Conservation (phyloP, 2,888 invertebrate genomes). For the Tenthredo livida region DNA sequence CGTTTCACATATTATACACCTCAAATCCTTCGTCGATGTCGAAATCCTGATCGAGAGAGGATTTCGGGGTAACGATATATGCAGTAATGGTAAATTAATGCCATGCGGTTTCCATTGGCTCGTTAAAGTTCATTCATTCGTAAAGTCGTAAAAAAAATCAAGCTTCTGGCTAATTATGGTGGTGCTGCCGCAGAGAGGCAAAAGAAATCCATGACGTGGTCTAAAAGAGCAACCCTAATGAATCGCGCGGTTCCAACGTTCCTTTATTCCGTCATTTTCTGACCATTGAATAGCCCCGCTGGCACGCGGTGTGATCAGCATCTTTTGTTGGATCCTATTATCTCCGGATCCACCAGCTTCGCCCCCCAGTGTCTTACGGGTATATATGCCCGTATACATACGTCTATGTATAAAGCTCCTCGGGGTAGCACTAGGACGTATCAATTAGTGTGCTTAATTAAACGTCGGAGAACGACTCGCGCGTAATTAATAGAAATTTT, state of each 20-base stretch:
- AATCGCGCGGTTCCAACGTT: background rate
- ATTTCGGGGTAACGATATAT: background rate
- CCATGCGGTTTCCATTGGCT: constrained; percentile 44
- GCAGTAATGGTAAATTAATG: constrained; percentile 49
- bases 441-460: constrained; percentile 38
- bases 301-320: constrained; percentile 10
- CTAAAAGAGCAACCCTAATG: constrained; percentile 11
- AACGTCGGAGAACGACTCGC: constrained; percentile 27
- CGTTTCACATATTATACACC: too few species aligned
- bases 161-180: background rate
- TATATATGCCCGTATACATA: background rate
- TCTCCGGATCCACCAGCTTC: background rate
- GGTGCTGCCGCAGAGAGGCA: background rate
- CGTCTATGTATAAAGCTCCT: background rate
- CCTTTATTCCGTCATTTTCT: constrained; percentile 37
- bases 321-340: constrained; percentile 15
- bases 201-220: background rate
- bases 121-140: constrained; percentile 46
- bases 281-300: constrained; percentile 35
- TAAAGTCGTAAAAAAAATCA: constrained; percentile 49
- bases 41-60: background rate
- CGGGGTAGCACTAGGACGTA: background rate
- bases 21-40: too few species aligned
- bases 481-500: constrained; percentile 35
- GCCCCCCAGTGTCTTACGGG: background rate